Evolutionary conservation across 1,140 invertebrate species (phyloP).

Genomic region (Ctenoplectra terminalis): DNA sequence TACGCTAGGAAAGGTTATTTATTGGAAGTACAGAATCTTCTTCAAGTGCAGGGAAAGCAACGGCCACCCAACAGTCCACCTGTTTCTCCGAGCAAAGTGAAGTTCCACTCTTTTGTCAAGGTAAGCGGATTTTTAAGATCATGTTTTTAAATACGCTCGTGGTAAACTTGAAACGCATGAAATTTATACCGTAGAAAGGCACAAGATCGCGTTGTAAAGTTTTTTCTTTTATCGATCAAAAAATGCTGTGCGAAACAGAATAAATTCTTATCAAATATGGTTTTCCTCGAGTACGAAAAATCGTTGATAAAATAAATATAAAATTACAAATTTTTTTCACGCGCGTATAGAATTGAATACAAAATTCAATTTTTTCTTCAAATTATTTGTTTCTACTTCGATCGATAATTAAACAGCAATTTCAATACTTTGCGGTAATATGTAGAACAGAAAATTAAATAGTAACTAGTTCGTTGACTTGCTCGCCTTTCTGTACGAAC

Average conservation of each 20-base stretch:
- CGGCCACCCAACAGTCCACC: conserved; percentile 76
- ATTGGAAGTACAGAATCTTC: conserved; percentile 76
- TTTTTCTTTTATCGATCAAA: too few species aligned
- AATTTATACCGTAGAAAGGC: too few species aligned
- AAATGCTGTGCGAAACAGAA: too few species aligned
- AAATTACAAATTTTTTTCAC: too few species aligned
- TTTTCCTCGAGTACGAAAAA: too few species aligned
- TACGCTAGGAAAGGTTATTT: conserved; percentile 75
- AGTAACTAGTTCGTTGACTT: neutral
- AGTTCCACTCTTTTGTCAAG: conserved; percentile 82
- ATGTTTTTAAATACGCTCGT: too few species aligned
- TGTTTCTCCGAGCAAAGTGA: conserved; percentile 81
- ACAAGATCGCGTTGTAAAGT: too few species aligned
- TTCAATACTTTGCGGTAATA: neutral
- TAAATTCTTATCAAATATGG: too few species aligned
- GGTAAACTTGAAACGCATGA: too few species aligned
- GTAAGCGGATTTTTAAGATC: too few species aligned
- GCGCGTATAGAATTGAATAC: too few species aligned
- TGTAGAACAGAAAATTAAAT: neutral
- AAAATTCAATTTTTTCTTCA: neutral
- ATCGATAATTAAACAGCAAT: neutral
- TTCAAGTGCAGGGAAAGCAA: conserved; percentile 60
- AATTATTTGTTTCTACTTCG: neutral
- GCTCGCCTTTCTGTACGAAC: neutral
- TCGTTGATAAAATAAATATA: neutral